A percentile compares a stretch with the other conserved stretches of the same genome.
These are phyloP conservation scores for Zosterops japonicus DNA, from an alignment of 2,113 vertebrate species.

Conservation along the genomic window DNA sequence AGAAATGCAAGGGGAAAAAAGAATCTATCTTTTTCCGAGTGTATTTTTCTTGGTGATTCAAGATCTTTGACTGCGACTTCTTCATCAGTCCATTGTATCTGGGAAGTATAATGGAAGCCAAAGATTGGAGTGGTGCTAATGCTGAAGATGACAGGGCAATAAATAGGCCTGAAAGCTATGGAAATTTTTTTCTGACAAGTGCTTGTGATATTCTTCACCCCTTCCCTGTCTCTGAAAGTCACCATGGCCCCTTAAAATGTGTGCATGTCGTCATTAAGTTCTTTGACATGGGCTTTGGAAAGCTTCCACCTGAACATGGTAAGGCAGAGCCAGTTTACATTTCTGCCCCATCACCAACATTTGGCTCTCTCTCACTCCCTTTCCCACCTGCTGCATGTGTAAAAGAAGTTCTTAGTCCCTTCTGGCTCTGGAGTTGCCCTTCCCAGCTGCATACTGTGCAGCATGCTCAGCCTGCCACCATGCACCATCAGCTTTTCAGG, in stretches of 20 bases:
- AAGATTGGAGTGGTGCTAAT: not conserved
- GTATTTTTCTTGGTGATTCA: not conserved
- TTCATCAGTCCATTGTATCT: not conserved
- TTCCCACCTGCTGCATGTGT: not conserved
- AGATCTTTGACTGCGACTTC: not conserved
- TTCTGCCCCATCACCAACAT: not conserved
- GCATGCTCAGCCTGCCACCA: constrained; percentile 26
- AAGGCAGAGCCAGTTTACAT: not conserved
- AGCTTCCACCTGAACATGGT: not conserved
- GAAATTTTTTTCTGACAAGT: not conserved
- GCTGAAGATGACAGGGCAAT: not conserved
- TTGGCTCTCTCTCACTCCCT: not conserved
- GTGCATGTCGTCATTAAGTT: not conserved
- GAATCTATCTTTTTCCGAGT: not conserved
- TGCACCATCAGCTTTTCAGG: constrained; percentile 35
- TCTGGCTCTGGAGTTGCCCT: not conserved
- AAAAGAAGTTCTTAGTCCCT: not conserved
- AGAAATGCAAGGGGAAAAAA: not conserved
- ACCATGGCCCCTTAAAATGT: not conserved
- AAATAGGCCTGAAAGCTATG: not conserved
- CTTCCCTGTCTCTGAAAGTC: not conserved
- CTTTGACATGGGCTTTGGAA: not conserved
- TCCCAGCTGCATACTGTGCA: not conserved
- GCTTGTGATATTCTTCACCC: not conserved
- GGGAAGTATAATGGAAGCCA: not conserved